Base-by-base conservation (phyloP, 64 coral and sea anemone genomes). In the Porites australiensis region DNA sequence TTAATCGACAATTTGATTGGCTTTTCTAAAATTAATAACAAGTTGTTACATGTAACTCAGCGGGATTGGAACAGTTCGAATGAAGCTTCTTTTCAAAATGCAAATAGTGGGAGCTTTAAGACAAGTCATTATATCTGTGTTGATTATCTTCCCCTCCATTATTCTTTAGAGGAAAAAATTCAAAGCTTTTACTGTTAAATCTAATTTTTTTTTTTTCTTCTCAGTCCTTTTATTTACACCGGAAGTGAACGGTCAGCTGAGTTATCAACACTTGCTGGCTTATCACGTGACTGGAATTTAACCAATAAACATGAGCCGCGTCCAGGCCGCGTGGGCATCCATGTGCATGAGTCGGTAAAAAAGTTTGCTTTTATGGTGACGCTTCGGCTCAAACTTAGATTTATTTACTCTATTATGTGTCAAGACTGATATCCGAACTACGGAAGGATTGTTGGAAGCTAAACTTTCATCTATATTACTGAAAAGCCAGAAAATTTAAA, bases 271-370 rank as follows among this genome's bases (percentile, higher is more conserved):
- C 13, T 72, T 2, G 81, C 16, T 11, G 20, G 7, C 14, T 18
- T 37, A 88, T 77, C 95, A 97, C 92, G 92, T 97, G 95, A 88
- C 68, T 19, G 4, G 43, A 44, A 75, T 63, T 94, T 45, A 83
- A 66, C 95, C 95, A 97, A 97, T 97, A 76, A 88, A n/a, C 45
- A 57, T 53, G 65, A 92, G 95, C 95, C 95, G 95, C 95, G 95
- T 97, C 95, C 95, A 97, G 95, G 92, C 95, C 95, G 95, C 95
- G 88, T 97, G 95, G 92, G 88, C 64, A 74, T 90, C 79, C 88
- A 79, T 86, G 75, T 70, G 89, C 69, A 69, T 14, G 62, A 18
- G 75, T 27, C 16, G 59, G 6, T 13, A 43, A 77, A 9, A 49
- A 77, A 45, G 65, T 50, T 44, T 23, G 4, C 9, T 6, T 3